phyloP scores from a whole-genome alignment of 2,797 vertebrate genomes.

The Hypotaenidia philippensis region DNA sequence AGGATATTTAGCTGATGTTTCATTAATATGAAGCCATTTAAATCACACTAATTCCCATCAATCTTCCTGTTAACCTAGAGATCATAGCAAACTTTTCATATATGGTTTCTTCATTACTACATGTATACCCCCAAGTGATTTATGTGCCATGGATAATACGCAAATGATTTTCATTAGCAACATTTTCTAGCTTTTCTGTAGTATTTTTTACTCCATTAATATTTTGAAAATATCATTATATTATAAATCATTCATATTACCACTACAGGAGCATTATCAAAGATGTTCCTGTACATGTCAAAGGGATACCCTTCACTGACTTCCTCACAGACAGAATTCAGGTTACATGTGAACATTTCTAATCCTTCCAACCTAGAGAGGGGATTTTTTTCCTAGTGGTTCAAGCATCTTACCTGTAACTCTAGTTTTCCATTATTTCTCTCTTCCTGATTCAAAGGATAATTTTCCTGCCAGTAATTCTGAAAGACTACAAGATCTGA shows the following conservation, averaged over 20 bases:
- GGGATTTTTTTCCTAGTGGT: background rate
- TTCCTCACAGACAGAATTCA: background rate
- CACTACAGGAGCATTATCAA: background rate
- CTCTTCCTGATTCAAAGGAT: conserved; percentile 83
- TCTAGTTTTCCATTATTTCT: background rate
- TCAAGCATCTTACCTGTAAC: background rate
- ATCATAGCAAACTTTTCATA: background rate
- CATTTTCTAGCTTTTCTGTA: background rate
- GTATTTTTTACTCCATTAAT: background rate
- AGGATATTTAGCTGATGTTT: background rate
- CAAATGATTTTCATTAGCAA: background rate
- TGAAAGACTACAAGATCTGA: conserved; percentile 94
- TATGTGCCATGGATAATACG: background rate
- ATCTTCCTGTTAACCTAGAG: background rate
- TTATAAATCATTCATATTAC: background rate
- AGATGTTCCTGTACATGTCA: background rate
- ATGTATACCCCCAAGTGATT: background rate
- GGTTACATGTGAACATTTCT: accelerated
- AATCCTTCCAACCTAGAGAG: background rate
- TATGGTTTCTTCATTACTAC: background rate
- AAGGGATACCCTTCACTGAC: background rate
- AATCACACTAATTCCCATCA: background rate
- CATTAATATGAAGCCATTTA: background rate
- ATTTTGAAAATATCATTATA: background rate
- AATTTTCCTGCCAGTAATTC: conserved; percentile 95